These are phyloP conservation scores for Emmelina monodactyla DNA, from an alignment of 2,888 invertebrate genomes.

Conservation along the genomic window DNA sequence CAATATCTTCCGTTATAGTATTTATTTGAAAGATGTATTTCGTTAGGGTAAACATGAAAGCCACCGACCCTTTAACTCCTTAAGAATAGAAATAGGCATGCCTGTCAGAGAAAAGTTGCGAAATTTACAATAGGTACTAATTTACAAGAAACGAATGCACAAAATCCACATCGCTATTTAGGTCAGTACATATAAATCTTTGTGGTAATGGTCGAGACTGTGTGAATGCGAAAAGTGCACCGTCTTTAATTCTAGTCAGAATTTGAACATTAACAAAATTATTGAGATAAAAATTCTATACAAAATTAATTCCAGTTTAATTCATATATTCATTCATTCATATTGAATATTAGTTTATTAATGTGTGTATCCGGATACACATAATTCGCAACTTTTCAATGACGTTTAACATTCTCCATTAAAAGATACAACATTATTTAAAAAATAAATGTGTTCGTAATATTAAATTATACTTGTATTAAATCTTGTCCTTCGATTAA, in stretches of 20 bases:
- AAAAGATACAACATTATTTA: slow-evolving; percentile 41
- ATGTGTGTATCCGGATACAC: too few relatives aligned
- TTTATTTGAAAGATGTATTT: slow-evolving; percentile 65
- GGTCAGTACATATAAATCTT: too few relatives aligned
- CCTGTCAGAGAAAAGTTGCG: slow-evolving; percentile 60
- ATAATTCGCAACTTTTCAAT: slow-evolving; percentile 58
- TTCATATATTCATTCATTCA: too few relatives aligned
- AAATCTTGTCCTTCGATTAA: slow-evolving; percentile 41
- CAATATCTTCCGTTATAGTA: slow-evolving; percentile 66
- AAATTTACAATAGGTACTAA: slow-evolving; percentile 48
- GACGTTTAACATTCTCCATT: slow-evolving; percentile 60
- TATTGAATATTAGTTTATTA: too few relatives aligned
- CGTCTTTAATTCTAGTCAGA: slow-evolving; percentile 57
- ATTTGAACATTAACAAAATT: slow-evolving; percentile 33
- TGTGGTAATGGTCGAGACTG: too few relatives aligned
- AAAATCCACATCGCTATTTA: not conserved
- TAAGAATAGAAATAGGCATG: slow-evolving; percentile 62
- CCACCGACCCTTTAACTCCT: slow-evolving; percentile 68
- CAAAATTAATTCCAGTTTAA: too few relatives aligned
- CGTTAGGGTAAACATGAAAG: slow-evolving; percentile 63
- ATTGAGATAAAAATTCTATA: too few relatives aligned
- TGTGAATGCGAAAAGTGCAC: too few relatives aligned
- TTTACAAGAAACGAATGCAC: slow-evolving; percentile 29
- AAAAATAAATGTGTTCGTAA: slow-evolving; percentile 59
- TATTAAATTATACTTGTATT: slow-evolving; percentile 32